phyloP scores from a whole-genome alignment of 2,797 vertebrate genomes.

The Gymnodraco acuticeps region DNA sequence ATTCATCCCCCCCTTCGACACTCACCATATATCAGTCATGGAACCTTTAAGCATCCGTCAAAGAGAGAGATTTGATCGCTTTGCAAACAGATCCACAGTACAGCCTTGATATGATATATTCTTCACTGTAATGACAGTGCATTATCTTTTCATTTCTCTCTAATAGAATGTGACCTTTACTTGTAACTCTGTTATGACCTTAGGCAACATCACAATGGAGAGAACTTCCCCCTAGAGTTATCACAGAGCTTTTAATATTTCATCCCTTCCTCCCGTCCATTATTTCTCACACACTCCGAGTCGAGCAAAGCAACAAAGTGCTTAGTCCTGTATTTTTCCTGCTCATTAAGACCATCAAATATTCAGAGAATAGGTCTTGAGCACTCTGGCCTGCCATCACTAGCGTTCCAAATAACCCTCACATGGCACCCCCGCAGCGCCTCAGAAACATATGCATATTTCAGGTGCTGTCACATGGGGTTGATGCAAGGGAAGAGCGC shows the following conservation, averaged over 20 bases:
- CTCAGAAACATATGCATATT: slow-evolving; percentile 78
- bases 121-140: not conserved
- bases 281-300: slow-evolving; percentile 68
- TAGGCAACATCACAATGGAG: slow-evolving; percentile 22
- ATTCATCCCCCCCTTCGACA: slow-evolving; percentile 32
- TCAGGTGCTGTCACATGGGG: slow-evolving; percentile 74
- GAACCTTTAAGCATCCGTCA: slow-evolving; percentile 42
- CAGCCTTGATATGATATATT: not conserved
- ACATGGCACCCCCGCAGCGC: slow-evolving; percentile 40
- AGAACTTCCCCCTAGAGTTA: slow-evolving; percentile 44
- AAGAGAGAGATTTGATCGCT: not conserved
- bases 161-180: slow-evolving; percentile 18
- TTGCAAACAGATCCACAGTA: slow-evolving; percentile 3
- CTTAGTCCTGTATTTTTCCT: slow-evolving; percentile 82
- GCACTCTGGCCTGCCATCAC: slow-evolving; percentile 68
- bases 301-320: slow-evolving; percentile 76
- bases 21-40: slow-evolving; percentile 30
- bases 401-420: slow-evolving; percentile 66
- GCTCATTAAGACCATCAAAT: slow-evolving; percentile 83
- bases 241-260: slow-evolving; percentile 81
- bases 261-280: slow-evolving; percentile 70
- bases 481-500: slow-evolving; percentile 41
- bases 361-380: slow-evolving; percentile 80
- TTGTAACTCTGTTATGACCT: slow-evolving; percentile 36
- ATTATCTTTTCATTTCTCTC: slow-evolving; percentile 12